A percentile compares a stretch with the other conserved stretches of the same genome.
These are phyloP conservation scores for Diachasmimorpha longicaudata DNA, from an alignment of 1,140 invertebrate genomes.

Conservation along the genomic window DNA sequence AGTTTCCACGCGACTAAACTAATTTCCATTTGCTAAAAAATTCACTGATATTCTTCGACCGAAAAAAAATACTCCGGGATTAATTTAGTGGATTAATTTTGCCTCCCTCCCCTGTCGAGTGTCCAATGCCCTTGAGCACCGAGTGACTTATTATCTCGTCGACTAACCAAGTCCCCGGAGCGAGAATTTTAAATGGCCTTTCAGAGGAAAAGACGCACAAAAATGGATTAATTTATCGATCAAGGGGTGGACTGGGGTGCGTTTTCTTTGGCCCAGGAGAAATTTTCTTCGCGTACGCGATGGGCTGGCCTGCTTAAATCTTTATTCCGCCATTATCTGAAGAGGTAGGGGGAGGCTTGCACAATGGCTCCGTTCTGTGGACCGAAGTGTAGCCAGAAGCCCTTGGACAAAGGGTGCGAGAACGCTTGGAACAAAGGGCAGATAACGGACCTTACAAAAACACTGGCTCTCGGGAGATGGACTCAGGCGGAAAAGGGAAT, in stretches of 20 bases:
- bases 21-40: no score
- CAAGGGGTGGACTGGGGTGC: neutral
- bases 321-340: neutral
- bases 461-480: constrained; percentile 18
- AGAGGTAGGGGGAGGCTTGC: constrained; percentile 3
- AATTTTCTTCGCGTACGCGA: neutral
- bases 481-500: neutral
- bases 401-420: constrained; percentile 44
- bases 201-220: neutral
- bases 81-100: constrained; percentile 3
- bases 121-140: neutral
- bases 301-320: neutral
- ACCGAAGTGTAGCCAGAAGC: constrained; percentile 37
- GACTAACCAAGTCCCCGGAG: neutral
- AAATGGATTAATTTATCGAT: constrained; percentile 11
- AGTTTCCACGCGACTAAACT: no score
- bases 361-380: constrained; percentile 36
- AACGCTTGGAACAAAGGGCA: constrained; percentile 43
- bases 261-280: neutral
- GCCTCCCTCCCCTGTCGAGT: neutral
- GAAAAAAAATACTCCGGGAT: neutral
- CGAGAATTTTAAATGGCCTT: neutral
- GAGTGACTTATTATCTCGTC: neutral
- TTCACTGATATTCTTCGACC: no score
- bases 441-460: constrained; percentile 47